Percentiles rank a stretch among this genome's conserved stretches.
phyloP scores from a whole-genome alignment of 2,888 invertebrate genomes.

The Boloria euphrosyne region DNA sequence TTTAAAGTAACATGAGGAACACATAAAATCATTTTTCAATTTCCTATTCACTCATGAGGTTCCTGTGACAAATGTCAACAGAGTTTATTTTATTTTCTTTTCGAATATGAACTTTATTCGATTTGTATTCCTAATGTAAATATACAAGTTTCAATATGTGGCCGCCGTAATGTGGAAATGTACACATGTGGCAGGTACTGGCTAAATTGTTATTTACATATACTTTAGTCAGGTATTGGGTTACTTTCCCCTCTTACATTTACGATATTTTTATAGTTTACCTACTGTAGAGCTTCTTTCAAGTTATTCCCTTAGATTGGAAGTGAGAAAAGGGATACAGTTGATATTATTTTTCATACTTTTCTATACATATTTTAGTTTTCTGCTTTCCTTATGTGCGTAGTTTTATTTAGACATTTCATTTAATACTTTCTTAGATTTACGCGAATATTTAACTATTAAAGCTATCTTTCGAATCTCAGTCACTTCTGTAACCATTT shows the following conservation, averaged over 20 bases:
- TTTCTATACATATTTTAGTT: neutral
- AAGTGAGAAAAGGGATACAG: constrained; percentile 11
- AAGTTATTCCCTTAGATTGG: constrained; percentile 2
- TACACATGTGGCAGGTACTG: constrained; percentile 30
- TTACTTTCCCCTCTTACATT: constrained; percentile 29
- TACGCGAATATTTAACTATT: too few relatives aligned
- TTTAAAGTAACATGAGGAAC: constrained; percentile 2
- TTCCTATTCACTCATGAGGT: constrained; percentile 23
- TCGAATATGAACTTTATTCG: constrained; percentile 30
- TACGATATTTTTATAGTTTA: constrained; percentile 25
- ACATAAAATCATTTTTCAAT: constrained; percentile 25
- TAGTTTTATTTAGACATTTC: neutral
- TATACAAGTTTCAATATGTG: constrained; percentile 33
- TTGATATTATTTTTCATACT: constrained; percentile 2
- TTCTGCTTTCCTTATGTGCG: neutral
- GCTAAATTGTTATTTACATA: constrained; percentile 35
- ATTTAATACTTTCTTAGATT: too few relatives aligned
- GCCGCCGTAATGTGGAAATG: constrained; percentile 28
- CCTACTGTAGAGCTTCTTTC: constrained; percentile 7
- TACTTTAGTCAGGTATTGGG: constrained; percentile 31
- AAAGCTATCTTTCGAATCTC: too few relatives aligned
- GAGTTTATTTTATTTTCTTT: constrained; percentile 28
- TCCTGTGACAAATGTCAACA: constrained; percentile 20
- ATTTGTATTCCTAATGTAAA: constrained; percentile 29
- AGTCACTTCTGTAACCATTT: too few relatives aligned